These are phyloP conservation scores for Oreohelix idahoensis DNA, from an alignment of 1,140 invertebrate species.

Conservation along the genomic window DNA sequence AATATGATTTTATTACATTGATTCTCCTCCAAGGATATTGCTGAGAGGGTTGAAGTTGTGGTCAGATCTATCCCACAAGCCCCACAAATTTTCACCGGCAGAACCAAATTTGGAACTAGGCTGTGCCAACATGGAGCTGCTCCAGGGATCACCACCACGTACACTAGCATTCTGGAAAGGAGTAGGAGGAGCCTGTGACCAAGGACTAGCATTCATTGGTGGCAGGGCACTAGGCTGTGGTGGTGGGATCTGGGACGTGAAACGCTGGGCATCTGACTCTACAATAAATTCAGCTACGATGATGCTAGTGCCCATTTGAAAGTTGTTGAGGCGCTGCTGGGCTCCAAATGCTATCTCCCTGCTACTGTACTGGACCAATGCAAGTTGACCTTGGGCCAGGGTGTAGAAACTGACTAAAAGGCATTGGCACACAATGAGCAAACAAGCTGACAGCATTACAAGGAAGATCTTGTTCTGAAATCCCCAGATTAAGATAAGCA, in stretches of 20 bases:
- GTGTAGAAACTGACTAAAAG: constrained; percentile 92
- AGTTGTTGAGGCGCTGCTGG: constrained; percentile 95
- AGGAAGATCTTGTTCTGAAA: no score
- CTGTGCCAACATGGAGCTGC: constrained; percentile 33
- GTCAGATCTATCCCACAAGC: constrained; percentile 44
- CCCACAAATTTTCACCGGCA: constrained; percentile 46
- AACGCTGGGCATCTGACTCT: constrained; percentile 88
- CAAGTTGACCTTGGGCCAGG: constrained; percentile 92
- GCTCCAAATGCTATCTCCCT: constrained; percentile 96
- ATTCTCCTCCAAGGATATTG: constrained; percentile 63
- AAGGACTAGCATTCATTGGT: constrained; percentile 43
- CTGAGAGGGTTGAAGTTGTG: constrained; percentile 58
- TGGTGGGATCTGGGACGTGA: constrained; percentile 75
- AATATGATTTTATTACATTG: constrained; percentile 54
- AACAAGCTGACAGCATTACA: no score
- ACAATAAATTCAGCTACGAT: constrained; percentile 94
- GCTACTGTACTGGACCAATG: constrained; percentile 91
- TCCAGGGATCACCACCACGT: constrained; percentile 39
- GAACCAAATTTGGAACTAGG: constrained; percentile 35
- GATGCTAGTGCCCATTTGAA: constrained; percentile 94
- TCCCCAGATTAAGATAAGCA: no score
- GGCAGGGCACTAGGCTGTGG: constrained; percentile 40
- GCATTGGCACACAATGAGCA: no score
- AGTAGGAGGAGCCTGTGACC: constrained; percentile 55
- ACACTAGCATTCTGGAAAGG: constrained; percentile 2